These are phyloP conservation scores for Lucilia cuprina DNA, from an alignment of 1,140 invertebrate genomes.

Conservation along the genomic window DNA sequence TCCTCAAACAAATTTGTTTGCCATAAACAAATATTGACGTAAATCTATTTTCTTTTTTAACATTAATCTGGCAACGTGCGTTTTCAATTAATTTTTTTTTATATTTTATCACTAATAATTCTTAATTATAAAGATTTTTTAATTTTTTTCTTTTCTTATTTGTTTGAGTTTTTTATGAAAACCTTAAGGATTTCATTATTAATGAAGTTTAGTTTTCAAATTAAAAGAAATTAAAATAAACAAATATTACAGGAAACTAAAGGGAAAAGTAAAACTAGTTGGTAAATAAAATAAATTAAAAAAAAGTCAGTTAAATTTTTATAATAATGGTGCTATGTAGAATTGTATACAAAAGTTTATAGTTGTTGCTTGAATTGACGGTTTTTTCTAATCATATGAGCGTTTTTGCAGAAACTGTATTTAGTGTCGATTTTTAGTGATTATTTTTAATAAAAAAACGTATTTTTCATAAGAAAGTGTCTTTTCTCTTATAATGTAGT, in stretches of 20 bases:
- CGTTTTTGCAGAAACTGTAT: not conserved
- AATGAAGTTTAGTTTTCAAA: not conserved
- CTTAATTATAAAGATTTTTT: not conserved
- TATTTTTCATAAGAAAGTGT: not conserved
- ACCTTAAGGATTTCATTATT: not conserved
- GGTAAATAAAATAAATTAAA: not conserved
- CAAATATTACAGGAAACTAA: not conserved
- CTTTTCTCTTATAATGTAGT: not conserved
- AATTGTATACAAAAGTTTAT: slow-evolving; percentile 11
- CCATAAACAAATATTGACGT: not conserved
- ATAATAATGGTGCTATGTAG: not conserved
- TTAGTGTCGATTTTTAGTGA: not conserved
- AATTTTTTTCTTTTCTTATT: not conserved
- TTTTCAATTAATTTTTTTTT: not conserved
- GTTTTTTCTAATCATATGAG: not conserved
- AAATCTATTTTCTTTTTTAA: not conserved
- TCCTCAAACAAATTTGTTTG: not conserved
- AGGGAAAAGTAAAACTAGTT: not conserved
- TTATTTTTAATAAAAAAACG: not conserved
- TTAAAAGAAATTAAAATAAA: not conserved
- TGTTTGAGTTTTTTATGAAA: not conserved
- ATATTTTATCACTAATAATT: not conserved
- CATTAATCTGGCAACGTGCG: slow-evolving; percentile 1
- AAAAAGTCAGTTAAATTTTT: not conserved
- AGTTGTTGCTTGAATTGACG: not conserved